A percentile compares a stretch with the other conserved stretches of the same genome.
phyloP scores from a whole-genome alignment of 1,140 invertebrate genomes.

The Zaprionus taronus region DNA sequence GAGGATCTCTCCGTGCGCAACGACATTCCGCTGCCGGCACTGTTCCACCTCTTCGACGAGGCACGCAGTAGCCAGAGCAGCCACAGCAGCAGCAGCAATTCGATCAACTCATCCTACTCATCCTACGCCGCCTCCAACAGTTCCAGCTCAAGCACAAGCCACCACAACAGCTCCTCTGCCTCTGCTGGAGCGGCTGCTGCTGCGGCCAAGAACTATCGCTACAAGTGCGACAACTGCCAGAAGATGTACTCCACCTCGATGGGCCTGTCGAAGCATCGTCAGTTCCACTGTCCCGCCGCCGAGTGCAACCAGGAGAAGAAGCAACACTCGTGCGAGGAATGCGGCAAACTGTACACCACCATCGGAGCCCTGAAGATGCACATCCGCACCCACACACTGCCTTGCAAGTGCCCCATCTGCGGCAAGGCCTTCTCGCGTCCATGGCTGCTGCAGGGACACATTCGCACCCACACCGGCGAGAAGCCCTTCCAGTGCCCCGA shows the following conservation, averaged over 20 bases:
- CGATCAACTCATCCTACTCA: slow-evolving; percentile 85
- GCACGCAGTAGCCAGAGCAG: slow-evolving; percentile 62
- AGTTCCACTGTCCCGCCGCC: slow-evolving; percentile 94
- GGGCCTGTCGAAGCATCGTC: slow-evolving; percentile 96
- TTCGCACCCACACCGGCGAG: slow-evolving; percentile 94
- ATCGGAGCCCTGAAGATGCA: slow-evolving; percentile 89
- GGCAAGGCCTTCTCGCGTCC: slow-evolving; percentile 98
- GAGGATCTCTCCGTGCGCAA: slow-evolving; percentile 82
- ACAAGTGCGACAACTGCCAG: slow-evolving; percentile 95
- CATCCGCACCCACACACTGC: slow-evolving; percentile 92
- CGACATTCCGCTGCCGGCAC: slow-evolving; percentile 79
- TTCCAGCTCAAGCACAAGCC: slow-evolving; percentile 43
- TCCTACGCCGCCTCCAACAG: slow-evolving; percentile 86
- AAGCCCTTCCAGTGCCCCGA: slow-evolving; percentile 98
- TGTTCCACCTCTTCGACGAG: slow-evolving; percentile 81
- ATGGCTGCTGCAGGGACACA: slow-evolving; percentile 97
- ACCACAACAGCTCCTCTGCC: slow-evolving; percentile 51
- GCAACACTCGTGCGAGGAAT: slow-evolving; percentile 85
- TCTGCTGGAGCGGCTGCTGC: slow-evolving; percentile 60
- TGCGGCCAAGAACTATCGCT: slow-evolving; percentile 87
- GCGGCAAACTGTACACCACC: slow-evolving; percentile 86
- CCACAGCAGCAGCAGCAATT: slow-evolving; percentile 67
- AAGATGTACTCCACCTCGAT: slow-evolving; percentile 98
- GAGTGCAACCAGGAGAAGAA: slow-evolving; percentile 86
- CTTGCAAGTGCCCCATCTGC: slow-evolving; percentile 98